These are phyloP conservation scores for Drosophila neocordata DNA, from an alignment of 1,140 invertebrate species.

Conservation along the genomic window DNA sequence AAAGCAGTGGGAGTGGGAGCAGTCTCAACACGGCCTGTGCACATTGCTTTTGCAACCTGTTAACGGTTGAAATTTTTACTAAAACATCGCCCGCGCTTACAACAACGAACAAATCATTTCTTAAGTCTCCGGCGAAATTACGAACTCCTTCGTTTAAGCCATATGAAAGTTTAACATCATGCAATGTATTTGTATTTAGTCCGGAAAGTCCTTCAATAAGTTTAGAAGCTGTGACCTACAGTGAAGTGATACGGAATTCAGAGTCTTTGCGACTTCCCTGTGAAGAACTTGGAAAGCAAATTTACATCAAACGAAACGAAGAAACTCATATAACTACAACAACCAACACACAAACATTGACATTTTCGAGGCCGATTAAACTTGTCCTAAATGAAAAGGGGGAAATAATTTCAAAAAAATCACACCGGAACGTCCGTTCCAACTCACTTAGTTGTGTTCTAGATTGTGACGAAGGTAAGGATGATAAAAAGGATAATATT, in stretches of 20 bases:
- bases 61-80: constrained; percentile 17
- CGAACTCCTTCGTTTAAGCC: constrained; percentile 65
- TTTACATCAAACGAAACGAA: constrained; percentile 56
- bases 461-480: constrained; percentile 38
- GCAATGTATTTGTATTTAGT: constrained; percentile 44
- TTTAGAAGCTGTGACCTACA: constrained; percentile 45
- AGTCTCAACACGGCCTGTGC: constrained; percentile 52
- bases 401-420: constrained; percentile 61
- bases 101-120: neutral
- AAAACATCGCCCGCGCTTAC: neutral
- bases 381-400: constrained; percentile 69
- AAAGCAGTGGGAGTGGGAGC: constrained; percentile 29
- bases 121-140: constrained; percentile 26
- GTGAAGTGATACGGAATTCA: constrained; percentile 50
- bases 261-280: constrained; percentile 53
- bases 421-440: constrained; percentile 62
- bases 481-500: constrained; percentile 35
- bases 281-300: constrained; percentile 35
- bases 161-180: constrained; percentile 59
- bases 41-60: constrained; percentile 67
- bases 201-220: constrained; percentile 63
- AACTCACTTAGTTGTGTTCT: constrained; percentile 74
- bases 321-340: constrained; percentile 58
- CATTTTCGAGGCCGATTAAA: constrained; percentile 70
- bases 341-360: constrained; percentile 65